Conservation (phyloP, 2,113 vertebrate species). For the Ochotona curzoniae region DNA sequence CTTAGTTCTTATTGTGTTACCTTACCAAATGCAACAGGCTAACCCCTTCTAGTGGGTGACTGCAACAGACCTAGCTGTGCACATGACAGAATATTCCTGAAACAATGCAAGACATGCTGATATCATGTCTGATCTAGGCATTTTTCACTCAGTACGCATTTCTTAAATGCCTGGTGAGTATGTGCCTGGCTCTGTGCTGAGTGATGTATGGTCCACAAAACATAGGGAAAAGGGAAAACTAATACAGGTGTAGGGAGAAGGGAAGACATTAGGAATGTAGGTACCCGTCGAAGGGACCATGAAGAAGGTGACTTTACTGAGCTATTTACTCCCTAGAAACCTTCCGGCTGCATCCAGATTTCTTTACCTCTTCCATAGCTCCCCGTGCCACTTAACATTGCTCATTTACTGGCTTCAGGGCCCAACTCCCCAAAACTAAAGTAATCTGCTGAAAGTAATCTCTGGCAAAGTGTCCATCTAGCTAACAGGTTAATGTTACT, state of each 20-base stretch:
- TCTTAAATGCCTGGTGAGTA: not conserved
- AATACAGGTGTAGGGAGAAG: not conserved
- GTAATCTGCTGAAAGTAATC: conserved; percentile 67
- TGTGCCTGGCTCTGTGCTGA: not conserved
- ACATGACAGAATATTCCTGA: not conserved
- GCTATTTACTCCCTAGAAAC: not conserved
- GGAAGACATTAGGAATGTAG: not conserved
- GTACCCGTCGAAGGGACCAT: not conserved
- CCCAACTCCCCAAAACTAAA: conserved; percentile 54
- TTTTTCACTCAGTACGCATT: not conserved
- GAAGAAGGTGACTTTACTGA: not conserved
- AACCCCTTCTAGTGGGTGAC: not conserved
- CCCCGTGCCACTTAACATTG: not conserved
- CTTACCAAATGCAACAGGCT: not conserved
- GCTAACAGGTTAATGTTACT: conserved; percentile 68
- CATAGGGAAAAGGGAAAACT: too few species aligned
- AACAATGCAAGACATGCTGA: not conserved
- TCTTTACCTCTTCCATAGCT: not conserved
- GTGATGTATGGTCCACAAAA: not conserved
- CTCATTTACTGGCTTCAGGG: conserved; percentile 19
- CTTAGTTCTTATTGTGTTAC: not conserved
- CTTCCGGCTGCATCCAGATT: not conserved
- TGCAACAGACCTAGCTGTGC: not conserved
- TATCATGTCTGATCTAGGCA: not conserved
- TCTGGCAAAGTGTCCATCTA: conserved; percentile 56